Percentiles rank a stretch among this genome's conserved stretches.
Conservation (phyloP, 2,113 vertebrate genomes). For the Scartelaos histophorus region DNA sequence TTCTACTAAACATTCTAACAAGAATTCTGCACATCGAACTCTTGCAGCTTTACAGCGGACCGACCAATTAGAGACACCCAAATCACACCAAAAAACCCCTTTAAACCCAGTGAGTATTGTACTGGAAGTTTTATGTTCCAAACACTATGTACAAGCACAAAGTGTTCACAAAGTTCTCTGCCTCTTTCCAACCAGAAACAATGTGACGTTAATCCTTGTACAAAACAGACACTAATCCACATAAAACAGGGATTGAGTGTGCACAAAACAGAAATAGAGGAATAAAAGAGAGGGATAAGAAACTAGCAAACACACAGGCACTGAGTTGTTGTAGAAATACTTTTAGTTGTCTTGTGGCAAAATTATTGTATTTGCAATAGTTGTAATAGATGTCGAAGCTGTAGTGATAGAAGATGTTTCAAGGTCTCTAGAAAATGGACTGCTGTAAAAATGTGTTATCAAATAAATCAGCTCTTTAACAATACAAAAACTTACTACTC, state of each 20-base stretch:
- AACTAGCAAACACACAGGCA: slow-evolving; percentile 55
- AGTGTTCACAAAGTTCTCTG: background rate
- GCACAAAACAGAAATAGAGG: slow-evolving; percentile 47
- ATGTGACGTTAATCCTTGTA: slow-evolving; percentile 58
- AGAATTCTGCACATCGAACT: slow-evolving; percentile 2
- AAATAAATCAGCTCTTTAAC: too few species aligned
- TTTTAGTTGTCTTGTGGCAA: background rate
- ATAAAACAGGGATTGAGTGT: slow-evolving; percentile 65
- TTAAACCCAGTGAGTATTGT: slow-evolving; percentile 1
- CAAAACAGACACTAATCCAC: slow-evolving; percentile 67
- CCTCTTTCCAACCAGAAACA: background rate
- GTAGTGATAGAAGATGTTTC: too few species aligned
- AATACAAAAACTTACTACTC: too few species aligned
- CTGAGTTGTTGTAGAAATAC: slow-evolving; percentile 9
- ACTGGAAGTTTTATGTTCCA: background rate
- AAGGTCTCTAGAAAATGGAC: too few species aligned
- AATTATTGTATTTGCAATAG: background rate
- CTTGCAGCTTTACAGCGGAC: slow-evolving; percentile 25
- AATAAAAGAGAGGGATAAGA: slow-evolving; percentile 26
- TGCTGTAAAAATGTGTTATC: too few species aligned
- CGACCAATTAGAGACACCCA: slow-evolving; percentile 24
- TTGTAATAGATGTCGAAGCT: too few species aligned
- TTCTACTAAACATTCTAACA: background rate
- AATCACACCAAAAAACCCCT: slow-evolving; percentile 10
- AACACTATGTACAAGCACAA: slow-evolving; percentile 14